phyloP scores from a whole-genome alignment of 2,888 invertebrate genomes.

The Camptogramma bilineatum region DNA sequence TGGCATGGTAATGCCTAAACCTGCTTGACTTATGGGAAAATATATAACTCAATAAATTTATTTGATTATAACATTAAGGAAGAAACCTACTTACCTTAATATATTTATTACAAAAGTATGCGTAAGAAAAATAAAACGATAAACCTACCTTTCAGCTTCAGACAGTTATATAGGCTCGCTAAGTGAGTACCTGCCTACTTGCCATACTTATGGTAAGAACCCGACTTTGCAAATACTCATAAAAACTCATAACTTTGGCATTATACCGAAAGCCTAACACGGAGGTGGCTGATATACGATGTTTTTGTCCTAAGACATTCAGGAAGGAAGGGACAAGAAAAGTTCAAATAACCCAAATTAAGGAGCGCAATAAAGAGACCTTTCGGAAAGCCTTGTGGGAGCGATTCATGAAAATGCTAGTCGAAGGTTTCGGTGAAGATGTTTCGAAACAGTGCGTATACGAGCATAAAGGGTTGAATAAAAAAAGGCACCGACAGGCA shows the following conservation, averaged over 20 bases:
- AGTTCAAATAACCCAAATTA: conserved; percentile 78
- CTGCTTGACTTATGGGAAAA: conserved; percentile 26
- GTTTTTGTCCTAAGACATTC: conserved; percentile 61
- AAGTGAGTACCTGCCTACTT: conserved; percentile 15
- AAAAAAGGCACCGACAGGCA: conserved; percentile 46
- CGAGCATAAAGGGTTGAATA: conserved; percentile 60
- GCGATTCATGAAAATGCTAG: conserved; percentile 74
- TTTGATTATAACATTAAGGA: conserved; percentile 20
- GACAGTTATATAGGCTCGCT: conserved; percentile 22
- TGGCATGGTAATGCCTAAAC: conserved; percentile 47
- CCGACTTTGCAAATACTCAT: conserved; percentile 38
- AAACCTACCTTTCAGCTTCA: conserved; percentile 26
- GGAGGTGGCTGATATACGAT: conserved; percentile 58
- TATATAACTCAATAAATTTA: conserved; percentile 38
- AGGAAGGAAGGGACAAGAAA: conserved; percentile 68
- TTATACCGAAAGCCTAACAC: conserved; percentile 49
- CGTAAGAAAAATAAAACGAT: conserved; percentile 31
- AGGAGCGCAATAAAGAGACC: conserved; percentile 75
- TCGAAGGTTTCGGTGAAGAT: conserved; percentile 67
- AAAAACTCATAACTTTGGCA: conserved; percentile 56
- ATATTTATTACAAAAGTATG: conserved; percentile 30
- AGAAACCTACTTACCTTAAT: conserved; percentile 25
- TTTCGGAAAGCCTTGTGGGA: conserved; percentile 73
- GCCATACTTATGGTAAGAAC: conserved; percentile 20
- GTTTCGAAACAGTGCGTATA: conserved; percentile 57